Percentiles rank a stretch among this genome's conserved stretches.
These are phyloP conservation scores for Alfaro cultratus DNA, from an alignment of 2,797 vertebrate species.

Conservation along the genomic window DNA sequence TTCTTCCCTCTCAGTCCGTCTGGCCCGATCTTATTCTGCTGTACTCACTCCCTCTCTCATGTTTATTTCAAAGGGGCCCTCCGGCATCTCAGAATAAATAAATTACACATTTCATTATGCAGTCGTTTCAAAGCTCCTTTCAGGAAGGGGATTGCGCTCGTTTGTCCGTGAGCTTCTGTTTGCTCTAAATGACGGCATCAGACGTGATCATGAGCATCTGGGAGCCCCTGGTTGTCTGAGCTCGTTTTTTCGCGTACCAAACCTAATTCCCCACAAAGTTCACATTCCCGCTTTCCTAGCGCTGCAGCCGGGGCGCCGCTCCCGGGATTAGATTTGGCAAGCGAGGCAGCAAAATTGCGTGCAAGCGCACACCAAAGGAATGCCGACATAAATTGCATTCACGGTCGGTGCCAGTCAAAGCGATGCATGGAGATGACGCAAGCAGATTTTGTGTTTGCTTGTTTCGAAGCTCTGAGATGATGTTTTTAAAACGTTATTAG, in stretches of 20 bases:
- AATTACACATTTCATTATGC: slow-evolving; percentile 82
- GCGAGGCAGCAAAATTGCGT: slow-evolving; percentile 21
- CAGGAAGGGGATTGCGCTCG: slow-evolving; percentile 68
- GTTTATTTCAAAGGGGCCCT: slow-evolving; percentile 78
- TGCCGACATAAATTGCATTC: slow-evolving; percentile 18
- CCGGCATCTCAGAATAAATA: slow-evolving; percentile 77
- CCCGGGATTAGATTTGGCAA: slow-evolving; percentile 50
- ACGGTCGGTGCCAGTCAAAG: slow-evolving; percentile 18
- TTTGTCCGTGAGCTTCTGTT: slow-evolving; percentile 74
- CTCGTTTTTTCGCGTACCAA: slow-evolving; percentile 56
- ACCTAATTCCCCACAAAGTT: slow-evolving; percentile 61
- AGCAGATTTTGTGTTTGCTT: slow-evolving; percentile 26
- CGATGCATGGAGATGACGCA: slow-evolving; percentile 26
- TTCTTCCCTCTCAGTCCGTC: slow-evolving; percentile 26
- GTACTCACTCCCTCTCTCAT: slow-evolving; percentile 54
- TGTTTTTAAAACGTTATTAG: slow-evolving; percentile 15
- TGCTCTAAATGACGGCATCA: slow-evolving; percentile 75
- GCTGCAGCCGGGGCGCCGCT: slow-evolving; percentile 40
- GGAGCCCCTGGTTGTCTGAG: slow-evolving; percentile 51
- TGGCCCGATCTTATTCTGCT: slow-evolving; percentile 27
- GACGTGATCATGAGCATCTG: slow-evolving; percentile 68
- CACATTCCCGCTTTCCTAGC: slow-evolving; percentile 45
- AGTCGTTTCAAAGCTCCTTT: slow-evolving; percentile 72
- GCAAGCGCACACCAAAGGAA: slow-evolving; percentile 23
- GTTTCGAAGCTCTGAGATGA: not conserved